Evolutionary conservation across 2,797 vertebrate species (phyloP), one percentile per base, ranked within the genome.

Genomic region (Hylomyscus alleni): DNA sequence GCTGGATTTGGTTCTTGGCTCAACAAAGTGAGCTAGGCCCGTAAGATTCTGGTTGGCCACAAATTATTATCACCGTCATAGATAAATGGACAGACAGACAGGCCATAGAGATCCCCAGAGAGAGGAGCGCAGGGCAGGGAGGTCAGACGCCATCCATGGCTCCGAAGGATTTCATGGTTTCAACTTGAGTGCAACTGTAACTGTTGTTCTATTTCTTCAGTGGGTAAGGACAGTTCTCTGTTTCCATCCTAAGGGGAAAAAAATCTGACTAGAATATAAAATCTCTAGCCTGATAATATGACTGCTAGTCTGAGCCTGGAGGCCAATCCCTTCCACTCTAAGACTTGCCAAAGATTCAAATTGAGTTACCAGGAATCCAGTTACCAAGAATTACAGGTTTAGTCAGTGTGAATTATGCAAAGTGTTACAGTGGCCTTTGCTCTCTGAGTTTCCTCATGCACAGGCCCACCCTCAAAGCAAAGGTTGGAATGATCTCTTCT

Each of bases 361-460:
- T 6, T 47, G 94, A 96, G 80, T 56, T 65, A 93, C 76, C 69
- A 96, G 96, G 47, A 97, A 78, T 0, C 4, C 26, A 91, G 52
- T 50, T 54, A 95, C 83, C 73, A 95, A 96, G 67, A 97, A 80
- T 0, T 7, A n/a, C 40, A 97, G 14, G 50, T 67, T 73, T 96
- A 94, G 92, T 97, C 85, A 94, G 62, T 93, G 90, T 82, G 6
- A 97, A 89, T 97, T 96, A 98, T 40, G 91, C 95, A 37, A 97
- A 98, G 78, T 58, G 78, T 73, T 80, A 89, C 34, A 82, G 29
- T 73, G 52, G 90, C 80, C 88, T 97, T 96, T 97, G 52, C 24
- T 95, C 52, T 95, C 89, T 77, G 84, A 93, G 85, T 95, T 97
- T 92, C 96, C 76, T 62, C 29, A 96, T 76, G 91, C 93, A 81